Evolutionary conservation across 2,888 invertebrate species (phyloP), one percentile per base, ranked within the genome.

Genomic region (Pyrgus malvae): DNA sequence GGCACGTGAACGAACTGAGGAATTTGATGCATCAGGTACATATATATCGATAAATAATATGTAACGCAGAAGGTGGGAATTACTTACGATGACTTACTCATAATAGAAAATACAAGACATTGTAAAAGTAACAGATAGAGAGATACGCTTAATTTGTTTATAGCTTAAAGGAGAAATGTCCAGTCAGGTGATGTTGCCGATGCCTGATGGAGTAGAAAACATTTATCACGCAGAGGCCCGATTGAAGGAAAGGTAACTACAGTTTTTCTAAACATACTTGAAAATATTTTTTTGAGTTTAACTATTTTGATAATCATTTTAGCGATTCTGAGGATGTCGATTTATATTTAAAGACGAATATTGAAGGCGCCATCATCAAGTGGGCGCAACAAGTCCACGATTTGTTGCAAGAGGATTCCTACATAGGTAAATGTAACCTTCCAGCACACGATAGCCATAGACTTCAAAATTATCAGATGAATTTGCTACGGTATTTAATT

Each of bases 291-390:
- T 23, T 23, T 3, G 23, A 23, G 3, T 23, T 3, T 4, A 4
- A 4, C 4, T 3, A 23, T 19, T 44, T 5, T 27, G 5, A 45
- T 12, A n/a, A 19, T 19, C 4, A 9, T 40, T 55, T 62, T 57
- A 91, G 92, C 48, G 87, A 90, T 16, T 92, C 91, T 51, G 92
- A 87, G 76, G 83, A 89, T 11, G 89, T 93, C 21, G 94, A 96
- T 76, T 84, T 94, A 46, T 88, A 92, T 50, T 85, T 98, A 65
- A 95, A 96, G 74, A 94, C 95, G 51, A 93, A 95, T 42, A 93
- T 98, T 55, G 98, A 98, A 83, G 94, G 94, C 27, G 94, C 95
- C 38, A 92, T 97, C 1, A 95, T 96, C 59, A 96, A 96, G 74
- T 98, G 98, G 98, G 92, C 95, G 1, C 91, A 92, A 46, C 94